A percentile compares a stretch with the other conserved stretches of the same genome.
phyloP scores from a whole-genome alignment of 2,113 vertebrate genomes.

The Glaucidium brasilianum region DNA sequence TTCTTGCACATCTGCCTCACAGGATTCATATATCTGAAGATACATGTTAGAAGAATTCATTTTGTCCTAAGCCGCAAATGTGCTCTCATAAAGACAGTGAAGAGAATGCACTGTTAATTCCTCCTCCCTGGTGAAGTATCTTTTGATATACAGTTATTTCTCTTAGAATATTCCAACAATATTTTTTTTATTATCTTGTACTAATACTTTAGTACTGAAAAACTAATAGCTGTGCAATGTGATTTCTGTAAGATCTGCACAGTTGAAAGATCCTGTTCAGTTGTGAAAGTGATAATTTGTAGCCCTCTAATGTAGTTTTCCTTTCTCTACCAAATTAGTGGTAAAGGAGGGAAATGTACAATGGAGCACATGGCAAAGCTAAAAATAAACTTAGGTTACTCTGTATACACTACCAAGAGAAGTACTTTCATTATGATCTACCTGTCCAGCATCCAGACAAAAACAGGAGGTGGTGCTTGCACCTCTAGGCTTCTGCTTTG shows the following conservation, averaged over 20 bases:
- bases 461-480: not conserved
- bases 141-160: not conserved
- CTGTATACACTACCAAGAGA: not conserved
- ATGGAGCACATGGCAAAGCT: not conserved
- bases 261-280: not conserved
- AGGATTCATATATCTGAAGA: not conserved
- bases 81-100: not conserved
- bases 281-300: not conserved
- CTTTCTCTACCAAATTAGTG: not conserved
- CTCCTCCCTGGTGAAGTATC: not conserved
- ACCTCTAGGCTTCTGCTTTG: not conserved
- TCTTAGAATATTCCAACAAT: not conserved
- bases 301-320: not conserved
- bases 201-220: not conserved
- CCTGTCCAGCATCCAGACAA: not conserved
- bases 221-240: not conserved
- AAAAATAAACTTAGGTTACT: not conserved
- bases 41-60: accelerated
- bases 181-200: not conserved
- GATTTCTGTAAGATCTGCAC: not conserved
- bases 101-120: not conserved
- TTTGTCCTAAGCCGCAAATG: not conserved
- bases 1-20: not conserved
- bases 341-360: not conserved
- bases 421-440: not conserved